Conservation (phyloP, 2,888 invertebrate genomes). For the Lasioglossum marginatum region DNA sequence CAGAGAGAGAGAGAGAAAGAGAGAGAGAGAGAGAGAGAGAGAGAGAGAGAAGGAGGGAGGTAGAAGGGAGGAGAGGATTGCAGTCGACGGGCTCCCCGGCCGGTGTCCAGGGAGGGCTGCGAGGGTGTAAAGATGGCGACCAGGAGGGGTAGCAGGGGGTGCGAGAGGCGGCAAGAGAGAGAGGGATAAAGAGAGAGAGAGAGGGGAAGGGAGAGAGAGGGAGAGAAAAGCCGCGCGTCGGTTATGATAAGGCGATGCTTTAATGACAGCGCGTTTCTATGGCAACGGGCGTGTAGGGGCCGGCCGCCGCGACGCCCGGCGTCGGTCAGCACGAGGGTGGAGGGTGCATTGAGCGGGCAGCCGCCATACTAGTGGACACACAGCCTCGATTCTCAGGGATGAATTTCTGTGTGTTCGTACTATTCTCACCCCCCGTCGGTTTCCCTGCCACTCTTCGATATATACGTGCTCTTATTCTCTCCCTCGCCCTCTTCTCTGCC, state of each 20-base stretch:
- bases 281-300: slow-evolving; percentile 83
- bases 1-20: slow-evolving; percentile 2
- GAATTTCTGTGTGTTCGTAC: slow-evolving; percentile 79
- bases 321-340: slow-evolving; percentile 80
- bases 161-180: slow-evolving; percentile 14
- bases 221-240: slow-evolving; percentile 80
- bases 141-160: slow-evolving; percentile 56
- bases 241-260: slow-evolving; percentile 85
- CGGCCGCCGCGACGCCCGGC: slow-evolving; percentile 83
- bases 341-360: slow-evolving; percentile 81
- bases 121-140: slow-evolving; percentile 84
- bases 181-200: slow-evolving; percentile 30
- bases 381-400: slow-evolving; percentile 80
- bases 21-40: slow-evolving; percentile 10
- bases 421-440: slow-evolving; percentile 73
- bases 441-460: slow-evolving; percentile 60
- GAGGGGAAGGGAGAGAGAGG: slow-evolving; percentile 24
- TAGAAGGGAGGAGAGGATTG: slow-evolving; percentile 49
- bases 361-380: slow-evolving; percentile 84
- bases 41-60: slow-evolving; percentile 10
- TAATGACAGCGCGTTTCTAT: slow-evolving; percentile 84
- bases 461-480: slow-evolving; percentile 67
- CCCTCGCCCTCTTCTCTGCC: slow-evolving; percentile 63
- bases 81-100: slow-evolving; percentile 67
- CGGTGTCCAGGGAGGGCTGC: slow-evolving; percentile 65